Conservation (phyloP, 2,797 vertebrate genomes). For the Alauda arvensis region DNA sequence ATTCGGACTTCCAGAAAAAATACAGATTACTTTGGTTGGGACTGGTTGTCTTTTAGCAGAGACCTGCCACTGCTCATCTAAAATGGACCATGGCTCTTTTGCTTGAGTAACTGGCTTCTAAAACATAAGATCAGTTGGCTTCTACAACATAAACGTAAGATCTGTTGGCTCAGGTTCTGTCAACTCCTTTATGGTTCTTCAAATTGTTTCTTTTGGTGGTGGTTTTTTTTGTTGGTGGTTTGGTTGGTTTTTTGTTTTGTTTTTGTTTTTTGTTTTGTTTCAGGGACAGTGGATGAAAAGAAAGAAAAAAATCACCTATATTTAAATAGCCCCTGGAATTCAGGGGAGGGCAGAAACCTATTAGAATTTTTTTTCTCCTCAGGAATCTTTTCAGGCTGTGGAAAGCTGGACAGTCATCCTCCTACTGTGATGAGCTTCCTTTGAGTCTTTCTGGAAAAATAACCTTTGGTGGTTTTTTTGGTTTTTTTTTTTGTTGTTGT, state of each 20-base stretch:
- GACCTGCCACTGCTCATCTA: neutral
- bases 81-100: neutral
- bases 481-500: neutral
- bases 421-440: neutral
- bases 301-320: neutral
- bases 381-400: neutral
- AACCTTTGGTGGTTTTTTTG: neutral
- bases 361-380: neutral
- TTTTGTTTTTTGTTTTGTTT: neutral
- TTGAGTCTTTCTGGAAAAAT: neutral
- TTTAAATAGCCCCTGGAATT: neutral
- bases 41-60: neutral
- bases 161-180: neutral
- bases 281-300: neutral
- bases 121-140: neutral
- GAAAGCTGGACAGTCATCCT: neutral
- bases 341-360: neutral
- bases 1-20: neutral
- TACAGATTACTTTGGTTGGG: neutral
- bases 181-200: neutral
- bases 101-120: neutral
- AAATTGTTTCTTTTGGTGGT: too few relatives aligned
- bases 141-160: neutral
- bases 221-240: neutral
- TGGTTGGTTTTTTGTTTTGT: too few relatives aligned